phyloP scores from a whole-genome alignment of 2,113 vertebrate species.

The Gasterosteus aculeatus region DNA sequence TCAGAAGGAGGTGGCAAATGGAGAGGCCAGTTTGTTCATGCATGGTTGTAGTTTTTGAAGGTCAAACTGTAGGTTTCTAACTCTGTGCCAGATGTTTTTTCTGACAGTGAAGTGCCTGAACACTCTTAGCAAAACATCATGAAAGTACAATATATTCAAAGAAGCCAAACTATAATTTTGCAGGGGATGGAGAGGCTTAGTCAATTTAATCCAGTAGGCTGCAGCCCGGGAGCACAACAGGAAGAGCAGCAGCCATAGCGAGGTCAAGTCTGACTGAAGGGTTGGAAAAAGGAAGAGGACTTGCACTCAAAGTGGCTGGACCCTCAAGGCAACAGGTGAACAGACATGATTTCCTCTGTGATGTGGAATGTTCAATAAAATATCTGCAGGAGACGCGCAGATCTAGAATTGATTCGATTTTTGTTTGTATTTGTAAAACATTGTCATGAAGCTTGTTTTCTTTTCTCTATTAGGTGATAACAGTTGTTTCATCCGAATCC shows the following conservation, averaged over 20 bases:
- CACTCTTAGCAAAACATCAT: constrained; percentile 56
- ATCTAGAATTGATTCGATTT: not conserved
- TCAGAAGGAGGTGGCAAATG: constrained; percentile 65
- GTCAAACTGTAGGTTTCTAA: constrained; percentile 69
- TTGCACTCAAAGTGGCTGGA: constrained; percentile 9
- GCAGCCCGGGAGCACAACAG: constrained; percentile 47
- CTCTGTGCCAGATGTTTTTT: constrained; percentile 67
- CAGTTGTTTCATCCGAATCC: not conserved
- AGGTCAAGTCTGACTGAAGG: constrained; percentile 16
- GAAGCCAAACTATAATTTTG: constrained; percentile 12
- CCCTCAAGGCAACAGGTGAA: constrained; percentile 55
- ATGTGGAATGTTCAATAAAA: not conserved
- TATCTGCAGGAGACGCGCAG: not conserved
- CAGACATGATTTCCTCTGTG: not conserved
- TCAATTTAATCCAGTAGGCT: constrained; percentile 66
- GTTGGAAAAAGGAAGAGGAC: constrained; percentile 19
- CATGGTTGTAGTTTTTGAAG: constrained; percentile 73
- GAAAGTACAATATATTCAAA: no score
- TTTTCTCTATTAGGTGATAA: not conserved
- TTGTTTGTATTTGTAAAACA: not conserved
- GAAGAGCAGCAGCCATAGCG: constrained; percentile 35
- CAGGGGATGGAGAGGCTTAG: constrained; percentile 66
- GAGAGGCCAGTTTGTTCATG: constrained; percentile 63
- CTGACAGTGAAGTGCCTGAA: constrained; percentile 71
- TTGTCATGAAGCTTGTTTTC: not conserved